Evolutionary conservation across 1,140 invertebrate species (phyloP).

Genomic region (Streblospio benedicti): DNA sequence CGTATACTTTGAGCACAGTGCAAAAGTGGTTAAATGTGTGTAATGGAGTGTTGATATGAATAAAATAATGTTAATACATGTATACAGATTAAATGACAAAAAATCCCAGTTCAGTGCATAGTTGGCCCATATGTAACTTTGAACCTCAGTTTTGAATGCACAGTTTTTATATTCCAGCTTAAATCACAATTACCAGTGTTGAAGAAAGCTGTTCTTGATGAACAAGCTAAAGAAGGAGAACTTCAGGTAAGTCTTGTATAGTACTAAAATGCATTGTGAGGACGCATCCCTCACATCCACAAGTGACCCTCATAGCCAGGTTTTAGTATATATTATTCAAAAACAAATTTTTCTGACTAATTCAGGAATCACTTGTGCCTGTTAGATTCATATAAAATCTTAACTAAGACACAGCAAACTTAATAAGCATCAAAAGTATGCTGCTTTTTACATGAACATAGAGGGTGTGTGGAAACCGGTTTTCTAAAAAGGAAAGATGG

Average conservation of each 20-base stretch:
- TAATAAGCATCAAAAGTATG: not conserved
- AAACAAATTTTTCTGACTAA: not conserved
- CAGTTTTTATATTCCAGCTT: slow-evolving; percentile 54
- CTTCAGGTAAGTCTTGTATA: slow-evolving; percentile 41
- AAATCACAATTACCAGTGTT: slow-evolving; percentile 78
- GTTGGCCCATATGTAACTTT: too few relatives aligned
- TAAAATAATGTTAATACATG: too few relatives aligned
- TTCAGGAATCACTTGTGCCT: not conserved
- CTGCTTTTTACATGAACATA: too few relatives aligned
- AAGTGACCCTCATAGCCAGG: not conserved
- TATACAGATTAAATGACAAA: too few relatives aligned
- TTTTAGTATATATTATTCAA: not conserved
- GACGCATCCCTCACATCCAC: not conserved
- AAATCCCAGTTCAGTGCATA: too few relatives aligned
- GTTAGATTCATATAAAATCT: not conserved
- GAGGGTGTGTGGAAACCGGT: too few relatives aligned
- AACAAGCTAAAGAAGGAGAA: slow-evolving; percentile 67
- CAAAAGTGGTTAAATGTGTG: too few relatives aligned
- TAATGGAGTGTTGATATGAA: too few relatives aligned
- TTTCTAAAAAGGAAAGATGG: not conserved
- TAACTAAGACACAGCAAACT: not conserved
- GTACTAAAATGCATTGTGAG: not conserved
- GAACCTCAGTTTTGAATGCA: not conserved
- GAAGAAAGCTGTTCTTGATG: slow-evolving; percentile 84
- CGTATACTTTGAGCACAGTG: too few relatives aligned